phyloP scores from a whole-genome alignment of 2,888 invertebrate genomes.

The Agrilus mali region DNA sequence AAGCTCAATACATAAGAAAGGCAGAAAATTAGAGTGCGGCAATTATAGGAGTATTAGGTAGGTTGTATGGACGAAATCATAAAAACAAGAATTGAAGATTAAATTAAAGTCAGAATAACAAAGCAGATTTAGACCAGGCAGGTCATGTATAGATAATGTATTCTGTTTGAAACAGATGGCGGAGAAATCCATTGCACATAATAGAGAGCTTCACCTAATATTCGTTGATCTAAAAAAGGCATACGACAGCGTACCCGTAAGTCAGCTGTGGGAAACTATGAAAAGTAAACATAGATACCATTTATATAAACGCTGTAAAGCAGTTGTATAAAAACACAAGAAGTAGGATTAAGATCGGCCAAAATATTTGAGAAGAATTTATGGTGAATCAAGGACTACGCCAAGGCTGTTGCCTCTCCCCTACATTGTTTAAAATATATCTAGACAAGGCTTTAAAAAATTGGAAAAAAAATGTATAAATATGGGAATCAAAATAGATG shows the following conservation, averaged over 20 bases:
- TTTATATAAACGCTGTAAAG: no score
- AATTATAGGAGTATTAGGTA: constrained; percentile 5
- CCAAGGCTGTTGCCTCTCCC: constrained; percentile 9
- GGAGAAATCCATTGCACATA: constrained; percentile 4
- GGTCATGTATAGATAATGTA: neutral
- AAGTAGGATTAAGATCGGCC: neutral
- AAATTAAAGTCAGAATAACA: no score
- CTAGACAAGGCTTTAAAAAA: constrained; percentile 4
- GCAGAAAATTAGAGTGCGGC: constrained; percentile 3
- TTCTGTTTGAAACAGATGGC: constrained; percentile 2
- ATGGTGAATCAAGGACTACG: constrained; percentile 1
- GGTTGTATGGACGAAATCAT: constrained; percentile 4
- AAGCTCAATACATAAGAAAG: neutral
- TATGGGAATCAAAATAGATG: constrained; percentile 2
- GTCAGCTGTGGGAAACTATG: neutral
- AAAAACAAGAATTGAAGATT: neutral
- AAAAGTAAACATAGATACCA: constrained; percentile 1
- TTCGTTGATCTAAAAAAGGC: neutral
- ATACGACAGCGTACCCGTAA: neutral
- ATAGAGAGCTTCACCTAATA: neutral
- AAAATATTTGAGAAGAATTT: constrained; percentile 1
- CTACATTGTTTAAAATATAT: constrained; percentile 11
- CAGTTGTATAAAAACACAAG: neutral
- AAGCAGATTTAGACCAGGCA: neutral
- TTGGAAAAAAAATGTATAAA: constrained; percentile 7